These are phyloP conservation scores for Chymomyza amoena DNA, from an alignment of 2,888 invertebrate genomes.

Conservation along the genomic window DNA sequence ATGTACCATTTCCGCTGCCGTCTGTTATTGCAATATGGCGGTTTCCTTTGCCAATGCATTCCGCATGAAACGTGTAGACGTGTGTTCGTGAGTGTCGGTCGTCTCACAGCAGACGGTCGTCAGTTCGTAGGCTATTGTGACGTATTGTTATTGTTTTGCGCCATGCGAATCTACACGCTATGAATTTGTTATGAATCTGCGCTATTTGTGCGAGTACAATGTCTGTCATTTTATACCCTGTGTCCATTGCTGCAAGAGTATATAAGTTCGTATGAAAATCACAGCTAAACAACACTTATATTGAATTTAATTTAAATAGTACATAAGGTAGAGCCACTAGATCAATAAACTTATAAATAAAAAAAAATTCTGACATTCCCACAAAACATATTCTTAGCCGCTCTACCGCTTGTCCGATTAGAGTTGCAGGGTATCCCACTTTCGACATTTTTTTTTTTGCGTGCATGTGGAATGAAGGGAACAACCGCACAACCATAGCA, in stretches of 20 bases:
- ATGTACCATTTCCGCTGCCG: constrained; percentile 58
- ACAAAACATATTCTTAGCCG: too few species aligned
- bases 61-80: constrained; percentile 19
- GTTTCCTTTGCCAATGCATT: constrained; percentile 59
- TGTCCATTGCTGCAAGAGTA: too few species aligned
- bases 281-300: too few species aligned
- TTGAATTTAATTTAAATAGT: too few species aligned
- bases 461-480: background rate
- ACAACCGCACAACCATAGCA: constrained; percentile 27
- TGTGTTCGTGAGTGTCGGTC: background rate
- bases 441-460: background rate
- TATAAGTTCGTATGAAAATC: too few species aligned
- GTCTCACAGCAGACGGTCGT: background rate
- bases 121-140: background rate
- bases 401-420: too few species aligned
- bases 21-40: constrained; percentile 71
- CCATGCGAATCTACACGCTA: constrained; percentile 49
- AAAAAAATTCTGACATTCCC: too few species aligned
- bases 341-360: too few species aligned
- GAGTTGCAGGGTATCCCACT: too few species aligned
- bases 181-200: constrained; percentile 65
- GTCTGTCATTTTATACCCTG: background rate
- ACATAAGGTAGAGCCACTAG: too few species aligned
- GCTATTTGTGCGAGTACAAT: constrained; percentile 40
- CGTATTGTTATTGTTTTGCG: constrained; percentile 23